Conservation (phyloP, 2,888 invertebrate genomes). For the Apamea epomidion region DNA sequence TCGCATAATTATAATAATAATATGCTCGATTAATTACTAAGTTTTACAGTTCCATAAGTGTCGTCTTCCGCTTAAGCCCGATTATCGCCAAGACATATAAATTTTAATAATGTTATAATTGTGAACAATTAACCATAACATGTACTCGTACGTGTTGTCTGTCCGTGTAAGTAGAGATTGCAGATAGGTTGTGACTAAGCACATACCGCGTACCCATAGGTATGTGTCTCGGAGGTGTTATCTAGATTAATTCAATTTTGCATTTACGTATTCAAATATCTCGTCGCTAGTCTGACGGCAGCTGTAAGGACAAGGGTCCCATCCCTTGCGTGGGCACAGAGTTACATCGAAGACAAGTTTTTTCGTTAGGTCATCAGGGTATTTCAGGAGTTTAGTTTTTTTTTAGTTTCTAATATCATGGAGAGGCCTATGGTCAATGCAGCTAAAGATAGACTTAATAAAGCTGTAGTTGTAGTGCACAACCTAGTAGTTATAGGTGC, state of each 20-base stretch:
- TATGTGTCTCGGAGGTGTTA: conserved; percentile 31
- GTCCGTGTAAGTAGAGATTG: conserved; percentile 37
- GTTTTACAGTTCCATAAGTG: not conserved
- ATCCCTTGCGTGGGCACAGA: not conserved
- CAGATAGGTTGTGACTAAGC: conserved; percentile 51
- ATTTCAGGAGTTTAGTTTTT: not conserved
- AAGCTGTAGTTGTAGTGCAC: not conserved
- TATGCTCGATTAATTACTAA: conserved; percentile 1
- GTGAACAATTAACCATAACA: conserved; percentile 34
- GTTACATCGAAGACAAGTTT: not conserved
- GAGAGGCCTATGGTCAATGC: no score
- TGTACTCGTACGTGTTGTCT: conserved; percentile 61
- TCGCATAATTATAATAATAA: not conserved
- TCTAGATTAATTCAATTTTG: conserved; percentile 39
- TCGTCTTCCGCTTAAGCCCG: conserved; percentile 9
- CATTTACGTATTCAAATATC: conserved; percentile 8
- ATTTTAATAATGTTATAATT: conserved; percentile 33
- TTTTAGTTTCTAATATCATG: not conserved
- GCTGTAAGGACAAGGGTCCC: no score
- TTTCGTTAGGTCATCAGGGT: not conserved
- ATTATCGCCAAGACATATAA: conserved; percentile 11
- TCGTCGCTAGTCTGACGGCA: not conserved
- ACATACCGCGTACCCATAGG: conserved; percentile 30
- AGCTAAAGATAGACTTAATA: not conserved
- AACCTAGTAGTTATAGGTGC: not conserved